Base-by-base conservation (phyloP, 2,888 invertebrate species). In the Pandemis heparana region DNA sequence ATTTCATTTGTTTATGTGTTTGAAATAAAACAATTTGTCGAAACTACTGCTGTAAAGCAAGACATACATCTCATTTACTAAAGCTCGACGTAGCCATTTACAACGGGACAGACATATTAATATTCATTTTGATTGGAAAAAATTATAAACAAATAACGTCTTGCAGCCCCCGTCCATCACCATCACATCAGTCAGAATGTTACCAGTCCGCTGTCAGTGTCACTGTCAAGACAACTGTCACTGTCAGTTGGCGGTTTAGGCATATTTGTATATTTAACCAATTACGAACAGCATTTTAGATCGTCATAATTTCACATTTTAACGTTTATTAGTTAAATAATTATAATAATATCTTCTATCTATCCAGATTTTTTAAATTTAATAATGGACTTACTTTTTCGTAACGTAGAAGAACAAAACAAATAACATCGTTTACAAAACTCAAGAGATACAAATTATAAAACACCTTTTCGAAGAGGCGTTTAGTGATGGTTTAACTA, bases 1-100 rank as follows among this genome's bases (percentile, higher is more conserved):
- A 68, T 79, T 82, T 83, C 87, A 87, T 85, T 77, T 66, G 61
- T 67, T 46, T 67, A 67, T 32, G 9, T 23, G 38, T 66, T 41
- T 18, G 5, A 39, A 39, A 61, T 56, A 62, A 63, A n/a, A 38
- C 8, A 48, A 68, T 63, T 48, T 73, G 41, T 18, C 9, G 6
- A 14, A 43, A 41, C 10, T 56, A 68, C 38, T 59, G 41, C 23
- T 64, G 63, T 18, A 16, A 38, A 41, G 41, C 51, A 41, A 38
- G 43, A 46, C 18, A 68, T 16, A 51, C 14, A 9, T 43, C 7
- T 23, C 16, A 59, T 7, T 56, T 41, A 59, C 48, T 8, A 51
- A 60, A 60, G 10, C 23, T 48, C 53, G 38, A 23, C 10, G 61
- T 9, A 48, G 39, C 51, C n/a, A 32, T 14, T 61, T 60, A 53